Conservation (phyloP, 53 echinoderm and acorn worm species). For the Zoroaster sp. region DNA sequence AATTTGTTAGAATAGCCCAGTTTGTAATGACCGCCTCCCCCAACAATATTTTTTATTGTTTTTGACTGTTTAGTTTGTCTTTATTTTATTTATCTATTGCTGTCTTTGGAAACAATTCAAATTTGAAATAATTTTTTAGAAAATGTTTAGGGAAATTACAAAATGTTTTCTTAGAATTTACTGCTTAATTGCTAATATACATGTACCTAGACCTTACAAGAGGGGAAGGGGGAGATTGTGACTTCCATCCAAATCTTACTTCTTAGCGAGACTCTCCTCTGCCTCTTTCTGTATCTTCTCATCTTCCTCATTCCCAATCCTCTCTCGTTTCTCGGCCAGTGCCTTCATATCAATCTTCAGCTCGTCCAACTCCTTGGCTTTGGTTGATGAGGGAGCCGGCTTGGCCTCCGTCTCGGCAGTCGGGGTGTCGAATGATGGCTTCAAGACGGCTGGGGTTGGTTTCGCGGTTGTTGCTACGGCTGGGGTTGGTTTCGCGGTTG, state of each 20-base stretch:
- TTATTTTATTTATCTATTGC: no score
- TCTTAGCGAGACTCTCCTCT: conserved; percentile 43
- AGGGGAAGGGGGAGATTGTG: background rate
- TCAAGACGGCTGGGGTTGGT: background rate
- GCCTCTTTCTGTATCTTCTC: conserved; percentile 45
- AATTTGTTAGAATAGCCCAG: no score
- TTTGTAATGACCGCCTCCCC: no score
- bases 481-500: background rate
- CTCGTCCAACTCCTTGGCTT: background rate
- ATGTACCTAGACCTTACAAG: no score
- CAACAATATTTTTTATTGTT: no score
- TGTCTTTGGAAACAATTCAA: no score
- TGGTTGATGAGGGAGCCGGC: background rate
- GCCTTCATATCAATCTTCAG: conserved; percentile 26
- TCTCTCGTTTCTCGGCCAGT: conserved; percentile 41
- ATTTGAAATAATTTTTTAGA: no score
- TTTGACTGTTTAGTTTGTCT: no score
- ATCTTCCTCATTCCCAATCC: conserved; percentile 19
- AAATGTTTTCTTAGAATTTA: no score
- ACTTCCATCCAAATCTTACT: no score
- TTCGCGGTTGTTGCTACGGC: background rate
- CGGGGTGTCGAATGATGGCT: conserved; percentile 12
- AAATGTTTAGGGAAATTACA: no score
- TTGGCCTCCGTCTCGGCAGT: conserved; percentile 8
- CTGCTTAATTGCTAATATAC: no score